These are phyloP conservation scores for Sepioteuthis lessoniana DNA, from an alignment of 2,888 invertebrate species.

Conservation along the genomic window DNA sequence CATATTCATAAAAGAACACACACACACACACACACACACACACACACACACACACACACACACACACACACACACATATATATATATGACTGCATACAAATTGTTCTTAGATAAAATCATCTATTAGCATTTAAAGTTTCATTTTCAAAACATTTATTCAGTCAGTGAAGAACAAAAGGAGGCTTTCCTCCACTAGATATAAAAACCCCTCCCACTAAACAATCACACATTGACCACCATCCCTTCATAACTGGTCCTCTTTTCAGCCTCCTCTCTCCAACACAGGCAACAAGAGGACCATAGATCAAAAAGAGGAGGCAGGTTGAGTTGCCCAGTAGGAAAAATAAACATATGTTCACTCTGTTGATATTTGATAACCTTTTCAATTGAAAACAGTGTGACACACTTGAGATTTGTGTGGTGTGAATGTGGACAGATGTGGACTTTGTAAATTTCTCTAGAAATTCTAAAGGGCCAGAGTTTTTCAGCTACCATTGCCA, in stretches of 20 bases:
- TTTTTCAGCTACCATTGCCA: background rate
- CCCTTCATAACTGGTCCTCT: background rate
- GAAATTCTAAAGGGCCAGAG: background rate
- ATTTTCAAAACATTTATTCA: constrained; percentile 33
- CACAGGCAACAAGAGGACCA: background rate
- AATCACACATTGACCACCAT: background rate
- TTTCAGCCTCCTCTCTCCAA: background rate
- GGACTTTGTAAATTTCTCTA: background rate
- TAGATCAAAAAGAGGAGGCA: constrained; percentile 1
- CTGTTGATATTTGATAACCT: constrained; percentile 21
- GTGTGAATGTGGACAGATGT: background rate
- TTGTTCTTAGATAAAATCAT: background rate
- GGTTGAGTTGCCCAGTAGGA: background rate
- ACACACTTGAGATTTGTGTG: background rate
- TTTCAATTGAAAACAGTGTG: constrained; percentile 33
- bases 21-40: too few relatives aligned
- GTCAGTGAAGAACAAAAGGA: background rate
- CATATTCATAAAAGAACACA: background rate
- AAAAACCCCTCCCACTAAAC: background rate
- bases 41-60: background rate
- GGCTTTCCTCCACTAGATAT: background rate
- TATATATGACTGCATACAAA: background rate
- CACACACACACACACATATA: background rate
- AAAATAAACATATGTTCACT: background rate
- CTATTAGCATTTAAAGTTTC: constrained; percentile 13